These are phyloP conservation scores for Spea multiplicata DNA, from an alignment of 2,113 vertebrate genomes.

Conservation along the genomic window DNA sequence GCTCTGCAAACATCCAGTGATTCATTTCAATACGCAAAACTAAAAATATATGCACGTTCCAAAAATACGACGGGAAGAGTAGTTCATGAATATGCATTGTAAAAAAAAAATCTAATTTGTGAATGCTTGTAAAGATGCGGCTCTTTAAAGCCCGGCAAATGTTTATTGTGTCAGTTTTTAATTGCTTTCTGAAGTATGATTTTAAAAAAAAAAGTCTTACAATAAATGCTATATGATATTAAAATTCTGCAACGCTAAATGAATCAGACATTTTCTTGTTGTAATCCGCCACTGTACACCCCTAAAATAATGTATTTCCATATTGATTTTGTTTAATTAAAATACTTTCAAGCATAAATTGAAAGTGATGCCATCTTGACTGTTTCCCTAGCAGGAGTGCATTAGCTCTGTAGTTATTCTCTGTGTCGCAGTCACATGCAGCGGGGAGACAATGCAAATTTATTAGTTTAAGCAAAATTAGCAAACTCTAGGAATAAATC, in stretches of 20 bases:
- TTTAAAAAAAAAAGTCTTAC: constrained; percentile 33
- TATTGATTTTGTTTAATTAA: constrained; percentile 49
- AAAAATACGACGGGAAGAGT: neutral
- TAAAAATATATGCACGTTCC: neutral
- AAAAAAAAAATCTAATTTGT: constrained; percentile 34
- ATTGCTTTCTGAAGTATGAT: constrained; percentile 46
- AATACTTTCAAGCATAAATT: constrained; percentile 46
- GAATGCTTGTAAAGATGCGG: constrained; percentile 31
- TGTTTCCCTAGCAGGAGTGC: constrained; percentile 36
- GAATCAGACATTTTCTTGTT: constrained; percentile 35
- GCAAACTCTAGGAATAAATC: constrained; percentile 17
- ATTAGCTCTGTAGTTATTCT: constrained; percentile 34
- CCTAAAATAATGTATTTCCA: constrained; percentile 44
- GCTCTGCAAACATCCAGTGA: neutral
- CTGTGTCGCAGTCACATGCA: constrained; percentile 15
- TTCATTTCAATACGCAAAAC: constrained; percentile 20
- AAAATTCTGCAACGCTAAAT: constrained; percentile 33
- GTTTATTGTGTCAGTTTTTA: constrained; percentile 49
- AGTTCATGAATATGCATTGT: constrained; percentile 28
- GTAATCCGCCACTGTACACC: constrained; percentile 45
- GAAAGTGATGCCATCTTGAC: constrained; percentile 38
- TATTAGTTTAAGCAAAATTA: constrained; percentile 35
- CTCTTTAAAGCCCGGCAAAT: constrained; percentile 37
- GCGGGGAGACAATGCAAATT: constrained; percentile 27
- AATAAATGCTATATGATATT: constrained; percentile 41